These are phyloP conservation scores for Ephydatia muelleri DNA, from an alignment of 37 sponge, comb jelly and placozoan genomes.

Conservation along the genomic window DNA sequence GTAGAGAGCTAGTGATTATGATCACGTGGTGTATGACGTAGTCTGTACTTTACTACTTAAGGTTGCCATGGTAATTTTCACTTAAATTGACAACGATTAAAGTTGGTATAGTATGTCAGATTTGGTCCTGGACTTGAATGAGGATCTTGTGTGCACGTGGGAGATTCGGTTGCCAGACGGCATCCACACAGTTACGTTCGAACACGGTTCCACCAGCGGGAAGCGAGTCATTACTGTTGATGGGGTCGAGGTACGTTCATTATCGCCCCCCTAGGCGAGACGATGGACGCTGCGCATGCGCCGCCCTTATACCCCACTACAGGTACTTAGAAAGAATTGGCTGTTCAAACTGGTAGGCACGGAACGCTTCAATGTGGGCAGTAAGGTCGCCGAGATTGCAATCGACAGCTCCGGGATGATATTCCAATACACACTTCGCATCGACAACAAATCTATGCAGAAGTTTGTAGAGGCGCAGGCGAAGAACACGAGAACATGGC, in stretches of 20 bases:
- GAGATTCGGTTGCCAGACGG: constrained; percentile 68
- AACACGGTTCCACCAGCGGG: constrained; percentile 92
- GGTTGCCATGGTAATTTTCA: neutral
- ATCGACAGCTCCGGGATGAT: constrained; percentile 72
- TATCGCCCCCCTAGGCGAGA: neutral
- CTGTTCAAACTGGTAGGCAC: constrained; percentile 91
- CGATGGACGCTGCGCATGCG: neutral
- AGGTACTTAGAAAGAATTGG: constrained; percentile 92
- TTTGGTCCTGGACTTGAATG: neutral
- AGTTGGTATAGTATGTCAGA: neutral
- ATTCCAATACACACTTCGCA: constrained; percentile 77
- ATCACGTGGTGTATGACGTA: neutral
- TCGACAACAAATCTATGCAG: constrained; percentile 86
- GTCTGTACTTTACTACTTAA: neutral
- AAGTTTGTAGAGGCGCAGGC: constrained; percentile 76
- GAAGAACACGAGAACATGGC: constrained; percentile 88
- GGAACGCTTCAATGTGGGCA: constrained; percentile 81
- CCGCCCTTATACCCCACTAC: neutral
- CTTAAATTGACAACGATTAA: neutral
- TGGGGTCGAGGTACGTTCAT: constrained; percentile 62
- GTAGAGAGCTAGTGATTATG: neutral
- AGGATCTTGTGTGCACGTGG: constrained; percentile 40
- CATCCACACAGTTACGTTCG: constrained; percentile 67
- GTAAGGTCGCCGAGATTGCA: constrained; percentile 59
- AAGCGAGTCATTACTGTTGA: constrained; percentile 87